phyloP scores from a whole-genome alignment of 2,888 invertebrate species.

The Antheraea assamensis region DNA sequence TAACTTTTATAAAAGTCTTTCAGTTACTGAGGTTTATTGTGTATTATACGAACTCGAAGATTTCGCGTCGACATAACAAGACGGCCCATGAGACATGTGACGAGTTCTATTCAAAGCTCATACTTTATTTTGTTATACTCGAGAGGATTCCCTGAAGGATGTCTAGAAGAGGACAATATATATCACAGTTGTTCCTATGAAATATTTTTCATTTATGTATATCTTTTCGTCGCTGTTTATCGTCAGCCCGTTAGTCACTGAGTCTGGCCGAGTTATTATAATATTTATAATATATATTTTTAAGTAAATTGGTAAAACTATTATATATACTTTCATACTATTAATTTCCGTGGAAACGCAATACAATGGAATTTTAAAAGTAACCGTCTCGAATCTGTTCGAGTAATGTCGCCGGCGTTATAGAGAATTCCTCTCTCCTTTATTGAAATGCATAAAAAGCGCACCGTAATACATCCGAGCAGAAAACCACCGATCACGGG shows the following conservation, averaged over 20 bases:
- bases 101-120: conserved; percentile 17
- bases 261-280: not conserved
- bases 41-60: conserved; percentile 14
- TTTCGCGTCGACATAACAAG: conserved; percentile 21
- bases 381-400: too few species aligned
- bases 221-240: not conserved
- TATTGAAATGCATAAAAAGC: too few species aligned
- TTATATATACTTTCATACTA: too few species aligned
- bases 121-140: conserved; percentile 24
- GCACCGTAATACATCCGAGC: too few species aligned
- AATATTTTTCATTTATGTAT: conserved; percentile 5
- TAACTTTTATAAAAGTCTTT: not conserved
- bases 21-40: conserved; percentile 1
- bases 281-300: too few species aligned
- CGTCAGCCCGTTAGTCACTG: not conserved
- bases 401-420: too few species aligned
- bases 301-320: too few species aligned
- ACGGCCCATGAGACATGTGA: conserved; percentile 15
- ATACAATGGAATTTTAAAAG: too few species aligned
- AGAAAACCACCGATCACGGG: too few species aligned
- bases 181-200: conserved; percentile 4
- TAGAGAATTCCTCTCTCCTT: too few species aligned
- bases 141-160: conserved; percentile 4
- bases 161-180: conserved; percentile 1
- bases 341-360: too few species aligned